Evolutionary conservation across 2,797 vertebrate species (phyloP).

Genomic region (Myotis myotis): DNA sequence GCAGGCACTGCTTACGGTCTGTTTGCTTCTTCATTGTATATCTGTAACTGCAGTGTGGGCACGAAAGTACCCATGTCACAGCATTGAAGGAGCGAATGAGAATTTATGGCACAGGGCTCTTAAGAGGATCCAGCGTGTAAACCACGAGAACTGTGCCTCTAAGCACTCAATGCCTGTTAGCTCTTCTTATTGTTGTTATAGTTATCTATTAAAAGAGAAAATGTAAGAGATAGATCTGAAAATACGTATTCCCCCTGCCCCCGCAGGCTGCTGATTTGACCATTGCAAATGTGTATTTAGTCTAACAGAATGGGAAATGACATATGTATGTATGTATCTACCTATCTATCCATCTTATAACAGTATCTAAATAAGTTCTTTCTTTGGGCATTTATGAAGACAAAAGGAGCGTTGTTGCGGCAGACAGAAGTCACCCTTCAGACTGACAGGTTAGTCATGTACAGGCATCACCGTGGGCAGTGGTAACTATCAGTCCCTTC

Average conservation of each 20-base stretch:
- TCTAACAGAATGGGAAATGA: background rate
- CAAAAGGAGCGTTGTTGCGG: background rate
- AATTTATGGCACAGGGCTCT: background rate
- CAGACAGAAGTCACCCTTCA: background rate
- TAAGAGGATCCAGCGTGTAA: background rate
- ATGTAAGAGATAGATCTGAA: background rate
- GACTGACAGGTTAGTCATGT: background rate
- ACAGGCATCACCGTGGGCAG: background rate
- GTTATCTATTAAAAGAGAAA: background rate
- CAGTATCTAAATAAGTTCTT: background rate
- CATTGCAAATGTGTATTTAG: background rate
- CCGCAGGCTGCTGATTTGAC: background rate
- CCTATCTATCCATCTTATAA: background rate
- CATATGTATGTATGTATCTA: background rate
- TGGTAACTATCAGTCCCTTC: background rate
- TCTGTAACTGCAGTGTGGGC: background rate
- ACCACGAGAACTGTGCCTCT: background rate
- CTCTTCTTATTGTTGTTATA: background rate
- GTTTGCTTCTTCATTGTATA: background rate
- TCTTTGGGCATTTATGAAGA: background rate
- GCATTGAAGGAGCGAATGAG: background rate
- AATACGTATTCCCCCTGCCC: background rate
- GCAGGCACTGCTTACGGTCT: background rate
- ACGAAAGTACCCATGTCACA: background rate
- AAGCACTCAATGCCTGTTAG: background rate